Base-by-base conservation (phyloP, 1,140 invertebrate species). In the Drosophila guanche region DNA sequence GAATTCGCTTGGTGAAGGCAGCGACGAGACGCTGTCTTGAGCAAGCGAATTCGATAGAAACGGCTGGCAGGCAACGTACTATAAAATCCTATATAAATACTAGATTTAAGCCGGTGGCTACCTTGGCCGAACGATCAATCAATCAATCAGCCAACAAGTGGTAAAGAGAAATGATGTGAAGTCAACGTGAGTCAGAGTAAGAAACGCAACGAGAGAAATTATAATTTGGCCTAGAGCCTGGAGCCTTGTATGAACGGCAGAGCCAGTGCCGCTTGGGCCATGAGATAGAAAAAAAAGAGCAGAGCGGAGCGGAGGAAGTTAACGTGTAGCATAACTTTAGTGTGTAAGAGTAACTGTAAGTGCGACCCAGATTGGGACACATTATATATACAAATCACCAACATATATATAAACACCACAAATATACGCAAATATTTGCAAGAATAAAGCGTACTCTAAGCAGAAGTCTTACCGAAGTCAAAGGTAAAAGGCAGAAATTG, bases 281-380 rank as follows among this genome's bases (percentile, higher is more conserved):
- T 14, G 10, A 50, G 7, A 50, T 2, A 16, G 7, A 6, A 27
- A 8, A 16, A 25, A 10, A 1, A 27, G 16, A 41, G 22, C 12
- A 16, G 7, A 25, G 25, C 14, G 4, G 33, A 59, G 33, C 23
- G 14, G 20, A 8, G 42, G 25, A 14, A 16, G 20, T 40, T 5
- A 22, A n/a, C 22, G 14, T 42, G 33, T 68, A 68, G 50, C 33
- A 37, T 48, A 56, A 56, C 47, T 42, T 12, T 55, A 68, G 62
- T 6, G 1, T 12, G 12, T 68, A 68, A 68, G 33, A 1, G 12
- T 16, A 45, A 1, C 23, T 42, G 10, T 56, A 68, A 56, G 22
- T 68, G 56, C 51, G 25, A 54, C 62, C 66, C 66, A 68, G 66
- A 68, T 56, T 68, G 62, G 66, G 66, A 68, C 55, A 68, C 41